phyloP scores from a whole-genome alignment of 2,888 invertebrate genomes.

The Frankliniella fusca region DNA sequence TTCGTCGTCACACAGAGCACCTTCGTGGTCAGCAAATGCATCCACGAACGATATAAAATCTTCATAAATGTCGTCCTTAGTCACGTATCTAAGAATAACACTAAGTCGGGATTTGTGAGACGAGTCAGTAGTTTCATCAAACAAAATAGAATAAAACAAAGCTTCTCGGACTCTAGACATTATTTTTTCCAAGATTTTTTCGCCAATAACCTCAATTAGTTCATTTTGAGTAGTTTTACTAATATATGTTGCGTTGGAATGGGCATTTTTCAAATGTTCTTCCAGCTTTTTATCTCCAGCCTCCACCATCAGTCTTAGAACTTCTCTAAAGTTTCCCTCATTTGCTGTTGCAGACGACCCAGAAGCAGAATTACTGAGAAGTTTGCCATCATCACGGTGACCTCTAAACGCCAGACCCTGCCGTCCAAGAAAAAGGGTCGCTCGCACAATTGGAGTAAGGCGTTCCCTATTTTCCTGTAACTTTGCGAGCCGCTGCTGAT shows the following conservation, averaged over 20 bases:
- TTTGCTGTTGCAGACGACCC: slow-evolving; percentile 32
- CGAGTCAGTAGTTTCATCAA: too few relatives aligned
- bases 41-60: slow-evolving; percentile 41
- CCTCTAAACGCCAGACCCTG: slow-evolving; percentile 41
- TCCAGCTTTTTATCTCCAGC: slow-evolving; percentile 39
- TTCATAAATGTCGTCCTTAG: slow-evolving; percentile 36
- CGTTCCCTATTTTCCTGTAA: slow-evolving; percentile 37
- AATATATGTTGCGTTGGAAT: slow-evolving; percentile 39
- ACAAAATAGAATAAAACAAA: slow-evolving; percentile 40
- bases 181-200: slow-evolving; percentile 37
- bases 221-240: slow-evolving; percentile 42
- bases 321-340: slow-evolving; percentile 40
- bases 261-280: slow-evolving; percentile 39
- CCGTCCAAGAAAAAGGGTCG: slow-evolving; percentile 39
- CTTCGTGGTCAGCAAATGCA: slow-evolving; percentile 34
- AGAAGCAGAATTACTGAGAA: slow-evolving; percentile 31
- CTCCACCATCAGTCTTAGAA: slow-evolving; percentile 39
- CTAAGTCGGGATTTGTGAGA: slow-evolving; percentile 41
- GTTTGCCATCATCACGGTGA: slow-evolving; percentile 38
- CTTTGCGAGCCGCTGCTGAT: slow-evolving; percentile 32
- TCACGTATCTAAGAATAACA: slow-evolving; percentile 40
- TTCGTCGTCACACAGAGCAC: not conserved
- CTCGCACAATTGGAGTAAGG: slow-evolving; percentile 37
- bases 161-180: slow-evolving; percentile 31
- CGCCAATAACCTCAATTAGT: slow-evolving; percentile 41